phyloP scores from a whole-genome alignment of 2,797 vertebrate genomes.

The Gymnocypris eckloni region DNA sequence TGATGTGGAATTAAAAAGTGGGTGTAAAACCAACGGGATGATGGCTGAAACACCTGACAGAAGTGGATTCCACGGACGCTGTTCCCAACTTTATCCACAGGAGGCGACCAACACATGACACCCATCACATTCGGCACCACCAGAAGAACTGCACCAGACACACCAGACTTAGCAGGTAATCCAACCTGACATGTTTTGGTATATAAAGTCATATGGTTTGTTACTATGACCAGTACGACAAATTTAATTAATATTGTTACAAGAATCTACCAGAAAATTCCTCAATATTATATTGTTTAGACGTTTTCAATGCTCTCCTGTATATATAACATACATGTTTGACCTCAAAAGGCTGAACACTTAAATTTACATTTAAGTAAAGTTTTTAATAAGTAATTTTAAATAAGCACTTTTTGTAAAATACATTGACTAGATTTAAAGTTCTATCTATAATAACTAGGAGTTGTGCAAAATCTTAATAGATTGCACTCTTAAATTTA shows the following conservation, averaged over 20 bases:
- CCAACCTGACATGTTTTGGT: conserved; percentile 78
- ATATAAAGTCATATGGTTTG: not conserved
- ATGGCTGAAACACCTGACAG: conserved; percentile 77
- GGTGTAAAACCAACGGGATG: not conserved
- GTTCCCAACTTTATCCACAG: conserved; percentile 87
- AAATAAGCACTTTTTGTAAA: not conserved
- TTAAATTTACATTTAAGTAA: not conserved
- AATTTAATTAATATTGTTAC: not conserved
- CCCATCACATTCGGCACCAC: conserved; percentile 91
- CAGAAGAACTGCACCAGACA: conserved; percentile 86
- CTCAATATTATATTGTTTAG: not conserved
- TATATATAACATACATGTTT: not conserved
- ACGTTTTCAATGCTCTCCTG: not conserved
- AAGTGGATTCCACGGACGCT: conserved; percentile 85
- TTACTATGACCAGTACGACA: not conserved
- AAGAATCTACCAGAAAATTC: not conserved
- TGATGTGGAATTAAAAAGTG: not conserved
- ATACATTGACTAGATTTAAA: not conserved
- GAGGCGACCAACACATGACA: conserved; percentile 89
- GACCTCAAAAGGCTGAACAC: not conserved
- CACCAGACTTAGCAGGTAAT: conserved; percentile 87
- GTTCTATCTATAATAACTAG: too few species aligned
- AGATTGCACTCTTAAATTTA: not conserved
- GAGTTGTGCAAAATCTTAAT: too few species aligned
- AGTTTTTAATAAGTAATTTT: not conserved